Percentiles rank a stretch among this genome's conserved stretches.
Conservation (phyloP, 2,797 vertebrate species). For the Gambelia wislizenii region DNA sequence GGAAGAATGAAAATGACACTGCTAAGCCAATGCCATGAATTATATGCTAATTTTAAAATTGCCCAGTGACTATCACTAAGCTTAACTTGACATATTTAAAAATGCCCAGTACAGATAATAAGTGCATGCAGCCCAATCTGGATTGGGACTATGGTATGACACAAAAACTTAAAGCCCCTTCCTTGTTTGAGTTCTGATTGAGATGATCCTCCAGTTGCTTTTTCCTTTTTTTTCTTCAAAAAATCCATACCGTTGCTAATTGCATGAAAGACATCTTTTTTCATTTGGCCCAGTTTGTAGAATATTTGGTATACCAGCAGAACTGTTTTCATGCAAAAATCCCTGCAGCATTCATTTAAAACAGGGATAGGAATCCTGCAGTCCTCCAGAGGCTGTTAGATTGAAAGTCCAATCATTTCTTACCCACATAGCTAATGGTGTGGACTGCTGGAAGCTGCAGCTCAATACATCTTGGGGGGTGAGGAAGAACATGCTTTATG, state of each 20-base stretch:
- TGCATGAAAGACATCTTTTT: not conserved
- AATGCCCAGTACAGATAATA: not conserved
- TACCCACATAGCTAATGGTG: no score
- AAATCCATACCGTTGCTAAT: not conserved
- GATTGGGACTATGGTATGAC: not conserved
- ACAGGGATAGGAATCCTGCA: no score
- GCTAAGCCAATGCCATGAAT: not conserved
- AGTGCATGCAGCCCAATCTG: not conserved
- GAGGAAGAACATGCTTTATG: no score
- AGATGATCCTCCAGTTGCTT: not conserved
- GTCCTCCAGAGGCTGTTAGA: no score
- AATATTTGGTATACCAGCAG: not conserved
- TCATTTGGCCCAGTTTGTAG: not conserved
- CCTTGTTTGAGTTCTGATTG: not conserved
- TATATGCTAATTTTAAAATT: conserved; percentile 13
- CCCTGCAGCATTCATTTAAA: no score
- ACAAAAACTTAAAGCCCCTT: not conserved
- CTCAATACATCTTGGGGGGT: no score
- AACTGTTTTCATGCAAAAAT: not conserved
- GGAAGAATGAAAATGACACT: not conserved
- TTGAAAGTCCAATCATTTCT: no score
- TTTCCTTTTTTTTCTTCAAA: not conserved
- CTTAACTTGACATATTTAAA: not conserved
- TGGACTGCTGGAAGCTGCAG: no score
- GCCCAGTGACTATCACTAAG: not conserved